Conservation (phyloP, 2,797 vertebrate species). For the Urosaurus nigricauda region DNA sequence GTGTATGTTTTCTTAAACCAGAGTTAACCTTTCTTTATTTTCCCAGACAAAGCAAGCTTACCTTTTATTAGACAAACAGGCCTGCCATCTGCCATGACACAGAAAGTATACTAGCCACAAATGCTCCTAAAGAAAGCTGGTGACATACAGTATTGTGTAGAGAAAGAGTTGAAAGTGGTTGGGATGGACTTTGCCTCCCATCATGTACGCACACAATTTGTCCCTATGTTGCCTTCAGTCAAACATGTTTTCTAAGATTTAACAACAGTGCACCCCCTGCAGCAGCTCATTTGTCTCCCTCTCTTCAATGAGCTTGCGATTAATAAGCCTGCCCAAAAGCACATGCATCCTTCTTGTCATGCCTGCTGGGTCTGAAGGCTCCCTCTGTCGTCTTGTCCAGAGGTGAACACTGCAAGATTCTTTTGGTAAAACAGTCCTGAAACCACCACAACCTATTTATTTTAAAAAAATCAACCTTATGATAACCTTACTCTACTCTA, state of each 20-base stretch:
- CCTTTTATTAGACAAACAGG: slow-evolving; percentile 15
- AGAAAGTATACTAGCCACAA: not conserved
- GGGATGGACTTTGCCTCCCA: not conserved
- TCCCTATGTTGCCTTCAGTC: not conserved
- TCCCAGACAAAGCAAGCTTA: slow-evolving; percentile 9
- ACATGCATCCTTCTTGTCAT: too few relatives aligned
- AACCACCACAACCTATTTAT: too few relatives aligned
- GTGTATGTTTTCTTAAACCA: slow-evolving; percentile 32
- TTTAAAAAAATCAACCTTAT: too few relatives aligned
- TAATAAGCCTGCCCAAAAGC: too few relatives aligned
- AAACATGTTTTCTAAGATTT: not conserved
- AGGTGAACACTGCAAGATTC: too few relatives aligned
- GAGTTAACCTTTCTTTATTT: slow-evolving; percentile 2
- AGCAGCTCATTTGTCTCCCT: too few relatives aligned
- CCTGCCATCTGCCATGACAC: not conserved
- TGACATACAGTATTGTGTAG: not conserved
- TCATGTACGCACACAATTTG: not conserved
- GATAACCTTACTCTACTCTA: too few relatives aligned
- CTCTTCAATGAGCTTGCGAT: too few relatives aligned
- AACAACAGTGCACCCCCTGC: too few relatives aligned
- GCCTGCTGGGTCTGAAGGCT: too few relatives aligned
- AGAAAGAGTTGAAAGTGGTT: not conserved
- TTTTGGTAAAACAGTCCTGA: too few relatives aligned
- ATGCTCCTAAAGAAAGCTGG: not conserved
- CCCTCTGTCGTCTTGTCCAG: too few relatives aligned